Base-by-base conservation (phyloP, 1,140 invertebrate genomes). In the Rhynchophorus ferrugineus region DNA sequence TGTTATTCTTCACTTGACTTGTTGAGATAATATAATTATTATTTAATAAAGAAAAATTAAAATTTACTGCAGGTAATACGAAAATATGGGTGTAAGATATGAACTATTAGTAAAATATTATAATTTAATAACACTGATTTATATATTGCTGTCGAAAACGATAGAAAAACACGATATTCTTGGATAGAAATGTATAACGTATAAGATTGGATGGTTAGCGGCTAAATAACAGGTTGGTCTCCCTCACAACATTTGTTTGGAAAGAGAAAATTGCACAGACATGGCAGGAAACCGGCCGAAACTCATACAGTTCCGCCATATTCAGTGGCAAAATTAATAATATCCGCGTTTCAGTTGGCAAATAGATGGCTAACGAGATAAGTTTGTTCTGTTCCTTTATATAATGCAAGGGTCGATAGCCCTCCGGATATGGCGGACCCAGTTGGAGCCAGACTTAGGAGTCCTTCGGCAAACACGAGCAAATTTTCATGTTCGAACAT, bases 361-460 rank as follows among this genome's bases (percentile, higher is more conserved):
- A 45, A 52, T 52, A 52, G 49, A 52, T 52, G 21, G 49, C 21
- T 22, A 38, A 52, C 41, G 35, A 45, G 49, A 52, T 52, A 52
- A 44, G 49, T 52, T 52, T 52, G 35, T 52, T 52, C 43, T 9
- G 21, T 35, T 52, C 43, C 49, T 52, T 45, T 45, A 33, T 43
- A 11, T 29, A 29, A 29, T 5, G 11, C 24, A 5, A 11, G 24
- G 5, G 24, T 6, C 24, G 24, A 29, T 29, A 11, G 24, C 24
- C 24, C 24, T 6, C n/a, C 5, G 24, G 24, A 29, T 29, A 29
- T 11, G 11, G 11, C 5, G 24, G 24, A 11, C 5, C 5, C 24
- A 29, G 24, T 29, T 29, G 5, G 5, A 11, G 5, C 24, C 5
- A 11, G 11, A 29, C 11, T 29, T 29, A 29, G 24, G 11, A 11